Evolutionary conservation across 2,797 vertebrate species (phyloP), one percentile per base, ranked within the genome.

Genomic region (Cirrhinus molitorella): DNA sequence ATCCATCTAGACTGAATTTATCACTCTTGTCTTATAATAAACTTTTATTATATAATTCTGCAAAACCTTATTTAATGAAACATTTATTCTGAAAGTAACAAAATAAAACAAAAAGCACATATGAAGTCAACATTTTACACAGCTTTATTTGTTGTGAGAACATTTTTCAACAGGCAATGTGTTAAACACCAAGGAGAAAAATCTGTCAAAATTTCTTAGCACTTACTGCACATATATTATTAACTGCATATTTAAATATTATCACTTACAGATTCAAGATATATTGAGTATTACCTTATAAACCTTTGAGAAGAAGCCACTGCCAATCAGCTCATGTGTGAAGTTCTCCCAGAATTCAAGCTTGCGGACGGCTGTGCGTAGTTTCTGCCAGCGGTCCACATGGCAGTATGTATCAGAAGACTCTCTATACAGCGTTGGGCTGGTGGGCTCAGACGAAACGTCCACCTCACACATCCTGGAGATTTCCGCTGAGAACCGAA

Each of bases 301-400:
- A 61, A 97, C 97, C 88, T 94, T 96, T 86, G 96, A 97, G 93
- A 96, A 97, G 92, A 97, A 97, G 63, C 97, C 96, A 0, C 93
- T 96, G 70, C 96, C 97, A 2, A 97, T 95, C 10, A 96, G 92
- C 86, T 97, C 96, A 0, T 95, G 88, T 0, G 86, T 94, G 87
- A 97, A 97, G 90, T 94, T 96, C 85, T 97, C 96, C 97, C 97
- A 97, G 92, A 97, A 97, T 68, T 97, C 97, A 87, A 97, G 94
- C 87, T 95, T 97, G 53, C 95, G 92, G 77, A 97, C 96, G 0
- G 96, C 94, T 0, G 95, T 96, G 80, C 96, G 96, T 1, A 97
- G 93, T 84, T 93, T 95, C 92, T 96, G 96, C 96, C 97, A 97
- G 74, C 95, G 95, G 88, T 96, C 96, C 84, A 94, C 93, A 0